Base-by-base conservation (phyloP, 2,888 invertebrate species). In the Panopea generosa region DNA sequence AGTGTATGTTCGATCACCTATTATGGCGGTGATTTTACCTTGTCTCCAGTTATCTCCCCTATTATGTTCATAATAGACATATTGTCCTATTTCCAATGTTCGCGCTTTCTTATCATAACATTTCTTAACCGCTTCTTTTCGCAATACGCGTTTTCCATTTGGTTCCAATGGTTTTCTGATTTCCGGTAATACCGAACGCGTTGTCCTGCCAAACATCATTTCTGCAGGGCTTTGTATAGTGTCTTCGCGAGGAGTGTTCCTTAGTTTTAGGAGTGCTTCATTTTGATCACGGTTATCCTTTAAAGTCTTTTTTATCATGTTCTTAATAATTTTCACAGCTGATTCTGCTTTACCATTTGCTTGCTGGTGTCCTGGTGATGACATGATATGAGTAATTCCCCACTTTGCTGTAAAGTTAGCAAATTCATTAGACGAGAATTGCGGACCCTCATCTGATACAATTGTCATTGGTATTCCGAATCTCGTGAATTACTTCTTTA, bases 371-470 rank as follows among this genome's bases (percentile, higher is more conserved):
- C 22, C 14, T n/a, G 53, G 55, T n/a, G 49, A 61, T 3, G 63
- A 55, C 2, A 55, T 57, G 27, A 18, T 38, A 49, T 57, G 49
- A 4, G 50, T 33, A 33, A 67, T 45, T 38, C 47, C 67, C 67
- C 59, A 67, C n/a, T 18, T 4, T n/a, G 20, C n/a, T 18, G 72
- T 14, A 24, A 53, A 72, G 14, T 65, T 26, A 18, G 49, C 52
- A 38, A 65, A 72, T 52, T 59, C 50, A 4, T 6, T n/a, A 55
- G 56, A 14, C 40, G 45, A 22, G 33, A 74, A 72, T 33, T 71
- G 72, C 6, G 82, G 75, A 9, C 79, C 82, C 45, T 69, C 76
- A 43, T 80, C 77, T 2, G 62, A 61, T 22, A 79, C 27, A 6
- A 77, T 49, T 33, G 16, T 27, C 2, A 68, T 69, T 38, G 77